Base-by-base conservation (phyloP, 30 jellyfish, hydroid and myxozoan genomes). In the Sanderia malayensis region DNA sequence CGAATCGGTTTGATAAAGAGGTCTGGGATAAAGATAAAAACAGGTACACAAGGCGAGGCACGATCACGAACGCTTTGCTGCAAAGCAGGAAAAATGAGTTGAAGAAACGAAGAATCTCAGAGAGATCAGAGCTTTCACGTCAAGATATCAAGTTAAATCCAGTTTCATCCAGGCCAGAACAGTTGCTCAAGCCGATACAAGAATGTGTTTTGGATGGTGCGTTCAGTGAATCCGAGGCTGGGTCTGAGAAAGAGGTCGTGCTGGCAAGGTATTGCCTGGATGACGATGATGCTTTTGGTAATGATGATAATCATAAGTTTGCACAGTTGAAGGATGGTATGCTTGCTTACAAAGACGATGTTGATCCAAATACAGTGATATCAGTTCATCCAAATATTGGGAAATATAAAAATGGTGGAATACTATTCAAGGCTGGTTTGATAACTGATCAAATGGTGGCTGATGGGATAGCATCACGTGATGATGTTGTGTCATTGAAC, bases 221-320 rank as follows among this genome's bases (percentile, higher is more conserved):
- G 27, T 49, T 49, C 64, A 49, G 64, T 18, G 64, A 49, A 18
- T 15, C 23, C 3, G 64, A 49, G 64, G 6, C 52, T 37, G 64
- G 24, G 64, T 49, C 27, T 49, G 64, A 19, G 3, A 15, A 49
- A 4, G 64, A 49, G 64, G 27, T 19, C 7, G 64, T 49, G 25
- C 24, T 49, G 64, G 64, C 64, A 19, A 49, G 64, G 27, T 49
- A 49, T 18, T 49, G 64, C 18, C 18, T 49, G 64, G 64, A 49
- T 49, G 64, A 49, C 18, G 23, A 49, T 49, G 64, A 49, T 49
- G 25, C 64, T 49, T 18, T 24, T 49, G 64, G 23, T 7, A 18
- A 11, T 49, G 23, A 49, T 2, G 24, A 24, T 4, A 24, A 9
- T 49, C 27, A 2, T 24, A 49, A 2, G 8, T 11, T 24, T 4